Conservation (phyloP, 2,113 vertebrate genomes). For the Corythaeola cristata region DNA sequence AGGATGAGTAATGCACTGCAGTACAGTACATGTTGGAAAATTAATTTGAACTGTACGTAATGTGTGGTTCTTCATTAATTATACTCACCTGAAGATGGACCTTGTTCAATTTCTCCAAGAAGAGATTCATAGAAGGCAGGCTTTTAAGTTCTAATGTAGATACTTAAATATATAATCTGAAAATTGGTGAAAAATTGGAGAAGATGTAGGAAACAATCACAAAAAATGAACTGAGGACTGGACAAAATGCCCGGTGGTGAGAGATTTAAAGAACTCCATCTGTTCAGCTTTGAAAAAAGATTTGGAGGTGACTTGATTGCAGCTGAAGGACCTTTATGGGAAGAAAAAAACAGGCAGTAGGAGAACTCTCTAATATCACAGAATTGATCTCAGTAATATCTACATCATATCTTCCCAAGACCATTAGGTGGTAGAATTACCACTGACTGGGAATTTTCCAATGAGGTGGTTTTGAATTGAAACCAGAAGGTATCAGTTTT, state of each 20-base stretch:
- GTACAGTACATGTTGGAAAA: neutral
- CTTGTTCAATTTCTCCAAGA: neutral
- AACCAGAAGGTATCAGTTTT: neutral
- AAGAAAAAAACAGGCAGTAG: neutral
- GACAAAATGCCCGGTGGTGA: neutral
- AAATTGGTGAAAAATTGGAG: neutral
- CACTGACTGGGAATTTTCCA: neutral
- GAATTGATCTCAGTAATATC: neutral
- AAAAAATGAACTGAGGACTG: fast-evolving
- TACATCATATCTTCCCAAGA: neutral
- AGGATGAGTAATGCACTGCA: neutral
- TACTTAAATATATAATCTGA: neutral
- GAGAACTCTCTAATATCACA: neutral
- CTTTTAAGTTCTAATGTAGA: neutral
- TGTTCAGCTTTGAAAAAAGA: neutral
- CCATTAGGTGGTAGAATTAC: neutral
- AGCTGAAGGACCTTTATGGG: neutral
- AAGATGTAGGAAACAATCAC: neutral
- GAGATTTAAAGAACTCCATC: neutral
- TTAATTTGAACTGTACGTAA: neutral
- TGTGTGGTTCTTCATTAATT: neutral
- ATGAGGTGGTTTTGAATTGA: neutral
- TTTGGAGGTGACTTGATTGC: neutral
- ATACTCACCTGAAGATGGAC: neutral
- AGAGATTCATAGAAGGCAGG: neutral